Conservation (phyloP, 2,888 invertebrate genomes). For the Elaeidobius kamerunicus region DNA sequence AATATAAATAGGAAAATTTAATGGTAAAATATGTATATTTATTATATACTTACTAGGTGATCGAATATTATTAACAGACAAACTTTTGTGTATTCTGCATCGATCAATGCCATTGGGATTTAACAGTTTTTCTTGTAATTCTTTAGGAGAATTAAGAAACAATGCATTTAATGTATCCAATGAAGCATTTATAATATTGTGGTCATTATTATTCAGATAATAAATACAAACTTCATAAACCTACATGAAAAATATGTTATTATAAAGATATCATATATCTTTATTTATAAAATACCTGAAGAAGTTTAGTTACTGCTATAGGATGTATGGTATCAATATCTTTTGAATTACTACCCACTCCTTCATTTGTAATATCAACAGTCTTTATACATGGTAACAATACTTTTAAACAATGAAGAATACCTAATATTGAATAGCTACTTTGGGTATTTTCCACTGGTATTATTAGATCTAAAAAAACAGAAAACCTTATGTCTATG, state of each 20-base stretch:
- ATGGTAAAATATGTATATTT: no score
- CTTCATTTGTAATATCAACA: slow-evolving; percentile 37
- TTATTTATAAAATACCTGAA: slow-evolving; percentile 32
- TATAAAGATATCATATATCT: background rate
- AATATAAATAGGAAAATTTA: no score
- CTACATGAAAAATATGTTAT: slow-evolving; percentile 54
- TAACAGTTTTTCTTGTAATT: slow-evolving; percentile 54
- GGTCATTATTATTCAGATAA: slow-evolving; percentile 69
- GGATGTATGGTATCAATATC: slow-evolving; percentile 41
- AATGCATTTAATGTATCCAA: slow-evolving; percentile 73
- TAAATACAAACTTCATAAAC: slow-evolving; percentile 74
- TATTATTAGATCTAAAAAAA: slow-evolving; percentile 46
- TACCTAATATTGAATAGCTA: slow-evolving; percentile 59
- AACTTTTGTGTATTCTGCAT: slow-evolving; percentile 44
- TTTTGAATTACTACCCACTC: slow-evolving; percentile 29
- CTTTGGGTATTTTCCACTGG: slow-evolving; percentile 47
- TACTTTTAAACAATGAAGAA: slow-evolving; percentile 62
- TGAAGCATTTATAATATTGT: slow-evolving; percentile 84
- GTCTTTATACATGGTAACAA: slow-evolving; percentile 57
- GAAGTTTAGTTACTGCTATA: slow-evolving; percentile 32
- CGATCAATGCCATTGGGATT: slow-evolving; percentile 51
- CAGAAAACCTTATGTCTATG: no score
- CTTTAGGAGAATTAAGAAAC: slow-evolving; percentile 55
- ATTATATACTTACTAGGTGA: slow-evolving; percentile 54
- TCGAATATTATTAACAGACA: slow-evolving; percentile 41